Conservation (phyloP, 37 sponge, comb jelly and placozoan genomes). For the Beroe ovata region DNA sequence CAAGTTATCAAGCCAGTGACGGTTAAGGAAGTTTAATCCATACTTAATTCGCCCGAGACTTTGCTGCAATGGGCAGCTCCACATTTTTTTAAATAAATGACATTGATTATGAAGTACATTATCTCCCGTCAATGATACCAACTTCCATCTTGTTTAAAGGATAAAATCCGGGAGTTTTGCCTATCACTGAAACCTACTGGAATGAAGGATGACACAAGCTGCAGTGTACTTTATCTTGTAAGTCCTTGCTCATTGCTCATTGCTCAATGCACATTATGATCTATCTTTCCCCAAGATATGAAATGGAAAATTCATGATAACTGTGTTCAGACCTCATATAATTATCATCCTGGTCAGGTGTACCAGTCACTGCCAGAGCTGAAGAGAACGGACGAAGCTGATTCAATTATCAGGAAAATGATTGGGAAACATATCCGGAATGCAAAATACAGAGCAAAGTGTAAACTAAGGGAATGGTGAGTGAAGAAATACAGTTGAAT, state of each 20-base stretch:
- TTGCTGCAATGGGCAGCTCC: no score
- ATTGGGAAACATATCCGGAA: slow-evolving; percentile 62
- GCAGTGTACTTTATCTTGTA: slow-evolving; percentile 33
- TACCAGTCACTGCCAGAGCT: slow-evolving; percentile 57
- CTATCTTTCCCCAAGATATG: no score
- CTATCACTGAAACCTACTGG: slow-evolving; percentile 44
- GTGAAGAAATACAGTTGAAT: no score
- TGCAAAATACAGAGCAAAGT: slow-evolving; percentile 61
- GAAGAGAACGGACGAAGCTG: slow-evolving; percentile 64
- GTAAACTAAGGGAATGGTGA: slow-evolving; percentile 60
- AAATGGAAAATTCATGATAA: no score
- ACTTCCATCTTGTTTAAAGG: not conserved
- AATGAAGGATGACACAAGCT: slow-evolving; percentile 35
- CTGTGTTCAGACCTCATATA: no score
- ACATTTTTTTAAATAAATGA: no score
- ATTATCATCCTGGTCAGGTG: slow-evolving; percentile 14
- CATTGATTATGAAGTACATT: no score
- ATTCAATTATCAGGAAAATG: slow-evolving; percentile 60
- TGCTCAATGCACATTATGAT: not conserved
- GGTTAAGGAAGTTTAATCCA: no score
- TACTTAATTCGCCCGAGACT: no score
- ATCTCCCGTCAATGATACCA: no score
- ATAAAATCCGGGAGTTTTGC: slow-evolving; percentile 44
- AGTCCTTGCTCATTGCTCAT: not conserved
- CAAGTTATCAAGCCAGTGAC: no score